Conservation (phyloP, 2,113 vertebrate species). For the Pitta sordida region DNA sequence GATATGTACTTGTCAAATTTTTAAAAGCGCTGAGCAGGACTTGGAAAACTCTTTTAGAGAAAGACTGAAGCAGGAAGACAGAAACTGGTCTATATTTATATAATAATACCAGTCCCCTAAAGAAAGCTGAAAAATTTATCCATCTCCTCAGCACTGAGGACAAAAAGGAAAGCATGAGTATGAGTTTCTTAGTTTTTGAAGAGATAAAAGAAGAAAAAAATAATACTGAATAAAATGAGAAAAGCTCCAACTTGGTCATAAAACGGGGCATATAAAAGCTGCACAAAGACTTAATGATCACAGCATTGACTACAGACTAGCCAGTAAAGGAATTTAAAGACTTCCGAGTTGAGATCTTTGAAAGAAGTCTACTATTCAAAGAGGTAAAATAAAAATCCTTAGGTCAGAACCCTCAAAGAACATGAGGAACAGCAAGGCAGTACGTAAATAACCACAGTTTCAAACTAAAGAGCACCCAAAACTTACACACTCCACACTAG, state of each 20-base stretch:
- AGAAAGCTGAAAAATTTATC: neutral
- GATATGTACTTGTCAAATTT: neutral
- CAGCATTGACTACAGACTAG: neutral
- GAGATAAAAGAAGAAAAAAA: neutral
- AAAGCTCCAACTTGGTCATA: rapidly evolving
- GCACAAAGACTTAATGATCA: neutral
- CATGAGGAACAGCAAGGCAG: neutral
- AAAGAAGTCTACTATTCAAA: neutral
- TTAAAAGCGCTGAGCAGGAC: neutral
- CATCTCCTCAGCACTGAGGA: neutral
- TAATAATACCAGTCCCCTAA: neutral
- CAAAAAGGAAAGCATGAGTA: neutral
- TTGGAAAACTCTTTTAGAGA: neutral
- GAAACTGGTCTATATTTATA: neutral
- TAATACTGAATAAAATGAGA: neutral
- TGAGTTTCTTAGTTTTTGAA: neutral
- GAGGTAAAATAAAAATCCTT: neutral
- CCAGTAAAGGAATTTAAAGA: neutral
- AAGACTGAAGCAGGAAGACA: neutral
- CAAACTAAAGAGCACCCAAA: neutral
- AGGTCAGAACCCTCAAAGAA: neutral
- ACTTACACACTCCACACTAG: neutral
- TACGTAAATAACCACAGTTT: neutral
- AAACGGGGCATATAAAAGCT: neutral
- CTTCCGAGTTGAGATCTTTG: neutral